Evolutionary conservation across 2,888 invertebrate genomes (phyloP).

Genomic region (Rhamnusium bicolor): DNA sequence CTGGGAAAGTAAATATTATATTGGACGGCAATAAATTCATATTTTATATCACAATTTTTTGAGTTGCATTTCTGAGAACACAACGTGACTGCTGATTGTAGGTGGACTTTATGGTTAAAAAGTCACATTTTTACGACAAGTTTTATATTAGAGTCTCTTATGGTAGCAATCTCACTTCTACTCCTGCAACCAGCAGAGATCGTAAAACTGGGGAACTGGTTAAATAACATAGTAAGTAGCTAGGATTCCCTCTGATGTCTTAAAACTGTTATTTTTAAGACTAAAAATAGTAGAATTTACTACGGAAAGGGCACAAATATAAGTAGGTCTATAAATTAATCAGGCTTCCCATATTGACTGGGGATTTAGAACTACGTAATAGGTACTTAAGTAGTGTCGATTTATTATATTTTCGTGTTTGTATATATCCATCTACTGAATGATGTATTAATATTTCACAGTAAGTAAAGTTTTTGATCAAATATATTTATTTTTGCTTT

Average conservation of each 20-base stretch:
- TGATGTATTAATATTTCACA: no score
- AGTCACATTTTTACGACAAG: conserved; percentile 37
- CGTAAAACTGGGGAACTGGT: conserved; percentile 26
- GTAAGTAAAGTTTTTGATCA: no score
- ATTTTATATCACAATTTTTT: conserved; percentile 49
- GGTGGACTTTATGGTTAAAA: conserved; percentile 49
- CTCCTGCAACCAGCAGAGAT: conserved; percentile 16
- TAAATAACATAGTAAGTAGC: conserved; percentile 28
- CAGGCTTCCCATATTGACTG: neutral
- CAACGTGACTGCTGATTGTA: conserved; percentile 49
- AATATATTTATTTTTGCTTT: no score
- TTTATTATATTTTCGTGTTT: no score
- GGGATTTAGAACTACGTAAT: neutral
- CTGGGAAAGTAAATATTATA: conserved; percentile 38
- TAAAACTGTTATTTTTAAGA: conserved; percentile 1
- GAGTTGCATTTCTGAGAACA: conserved; percentile 39
- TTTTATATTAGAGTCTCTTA: conserved; percentile 34
- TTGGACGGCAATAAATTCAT: conserved; percentile 46
- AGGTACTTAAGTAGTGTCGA: no score
- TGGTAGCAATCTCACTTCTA: conserved; percentile 26
- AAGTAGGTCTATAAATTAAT: neutral
- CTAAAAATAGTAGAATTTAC: neutral
- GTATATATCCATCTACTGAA: no score
- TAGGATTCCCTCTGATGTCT: neutral
- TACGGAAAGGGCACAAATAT: no score